These are phyloP conservation scores for Zaprionus bogoriensis DNA, from an alignment of 2,888 invertebrate genomes.

Conservation along the genomic window DNA sequence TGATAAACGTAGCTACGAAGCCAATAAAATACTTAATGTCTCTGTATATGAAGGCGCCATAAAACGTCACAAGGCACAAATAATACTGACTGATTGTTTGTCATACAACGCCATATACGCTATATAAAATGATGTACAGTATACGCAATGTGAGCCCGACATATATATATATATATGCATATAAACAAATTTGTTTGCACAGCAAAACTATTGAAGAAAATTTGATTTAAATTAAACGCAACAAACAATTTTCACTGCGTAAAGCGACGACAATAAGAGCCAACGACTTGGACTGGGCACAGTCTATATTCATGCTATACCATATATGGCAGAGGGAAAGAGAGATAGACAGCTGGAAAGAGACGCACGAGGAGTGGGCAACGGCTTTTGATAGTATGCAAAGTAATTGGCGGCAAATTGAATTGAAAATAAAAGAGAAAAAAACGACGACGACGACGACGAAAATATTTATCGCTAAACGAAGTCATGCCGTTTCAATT, in stretches of 20 bases:
- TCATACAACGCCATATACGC: conserved; percentile 22
- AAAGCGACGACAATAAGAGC: conserved; percentile 22
- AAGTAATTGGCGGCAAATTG: conserved; percentile 75
- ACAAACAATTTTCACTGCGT: conserved; percentile 35
- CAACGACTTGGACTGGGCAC: conserved; percentile 33
- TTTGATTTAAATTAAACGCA: conserved; percentile 64
- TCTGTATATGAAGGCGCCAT: conserved; percentile 37
- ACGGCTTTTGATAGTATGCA: conserved; percentile 49
- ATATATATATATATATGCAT: conserved; percentile 5
- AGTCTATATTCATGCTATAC: too few relatives aligned
- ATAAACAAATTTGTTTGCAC: conserved; percentile 53
- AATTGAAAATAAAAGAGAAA: conserved; percentile 47
- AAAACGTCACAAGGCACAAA: conserved; percentile 19
- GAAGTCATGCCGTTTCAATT: conserved; percentile 80
- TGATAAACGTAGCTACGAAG: conserved; percentile 10
- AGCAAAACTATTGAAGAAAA: conserved; percentile 60
- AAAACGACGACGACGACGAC: conserved; percentile 38
- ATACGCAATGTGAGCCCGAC: neutral
- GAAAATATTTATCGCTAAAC: conserved; percentile 72
- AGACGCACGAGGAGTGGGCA: neutral
- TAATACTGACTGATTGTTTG: conserved; percentile 28
- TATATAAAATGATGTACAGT: conserved; percentile 8
- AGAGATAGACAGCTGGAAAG: neutral
- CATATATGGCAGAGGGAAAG: too few relatives aligned
- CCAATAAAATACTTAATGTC: conserved; percentile 34